Evolutionary conservation across 2,113 vertebrate genomes (phyloP), one percentile per base, ranked within the genome.

Genomic region (Hymenochirus boettgeri): DNA sequence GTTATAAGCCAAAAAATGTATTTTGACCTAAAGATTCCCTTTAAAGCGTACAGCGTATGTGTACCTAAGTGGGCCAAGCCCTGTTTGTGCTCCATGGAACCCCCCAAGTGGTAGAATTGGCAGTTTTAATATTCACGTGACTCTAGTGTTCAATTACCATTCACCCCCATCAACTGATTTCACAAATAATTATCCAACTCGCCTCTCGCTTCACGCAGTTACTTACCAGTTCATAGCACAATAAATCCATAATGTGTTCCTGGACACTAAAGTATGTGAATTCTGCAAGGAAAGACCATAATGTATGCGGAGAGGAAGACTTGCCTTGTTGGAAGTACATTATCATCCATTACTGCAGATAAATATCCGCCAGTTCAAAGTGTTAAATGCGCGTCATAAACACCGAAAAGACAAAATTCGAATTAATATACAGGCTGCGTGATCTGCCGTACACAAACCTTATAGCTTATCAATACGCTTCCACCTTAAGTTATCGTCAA

Each of bases 311-410:
- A 39, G 65, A 67, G 35, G 56, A 58, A 29, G 56, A 37, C 47
- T n/a, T 13, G 33, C 35, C 18, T 59, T 59, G 65, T 69, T 69
- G 65, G 55, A 69, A 69, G 65, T 69, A 58, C 65, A 69, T 69
- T 69, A 69, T 69, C 56, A 52, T 69, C 65, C 65, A 69, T 69
- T 69, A 69, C 56, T 5, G 65, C 65, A 58, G 46, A 69, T 69
- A 60, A 69, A 69, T 60, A 69, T 69, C 65, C 65, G 19, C 52
- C 48, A 53, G 65, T 69, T 69, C 65, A 69, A 60, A 60, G 57
- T 69, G 56, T 69, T 69, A 69, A 69, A 57, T 24, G 35, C 65
- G n/a, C 53, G 57, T 67, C 47, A 60, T 60, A 69, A 69, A 69
- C 65, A 60, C 25, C 4, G 56, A 31, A 53, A 60, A 60, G 56